A percentile compares a stretch with the other conserved stretches of the same genome.
These are phyloP conservation scores for Trematomus loennbergii DNA, from an alignment of 2,113 vertebrate species.

Conservation along the genomic window DNA sequence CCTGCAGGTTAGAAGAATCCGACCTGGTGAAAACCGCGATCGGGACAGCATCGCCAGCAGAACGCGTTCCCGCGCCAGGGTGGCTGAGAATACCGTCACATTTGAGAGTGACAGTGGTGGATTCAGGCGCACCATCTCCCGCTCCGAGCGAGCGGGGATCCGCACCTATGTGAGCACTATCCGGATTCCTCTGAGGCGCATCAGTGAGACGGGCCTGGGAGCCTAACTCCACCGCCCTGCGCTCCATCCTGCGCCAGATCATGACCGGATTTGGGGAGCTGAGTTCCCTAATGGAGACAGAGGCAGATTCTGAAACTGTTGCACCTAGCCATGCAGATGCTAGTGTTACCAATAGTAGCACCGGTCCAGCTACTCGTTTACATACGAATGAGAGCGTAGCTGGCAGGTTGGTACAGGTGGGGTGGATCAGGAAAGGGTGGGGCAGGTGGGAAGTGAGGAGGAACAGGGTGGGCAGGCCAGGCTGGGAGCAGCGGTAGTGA, in stretches of 20 bases:
- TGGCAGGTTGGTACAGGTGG: slow-evolving; percentile 51
- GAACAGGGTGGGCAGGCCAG: slow-evolving; percentile 74
- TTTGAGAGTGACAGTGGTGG: slow-evolving; percentile 94
- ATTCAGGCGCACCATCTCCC: slow-evolving; percentile 92
- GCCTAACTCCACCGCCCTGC: slow-evolving; percentile 91
- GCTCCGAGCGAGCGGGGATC: slow-evolving; percentile 90
- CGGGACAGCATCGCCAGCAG: slow-evolving; percentile 93
- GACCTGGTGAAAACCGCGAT: slow-evolving; percentile 92
- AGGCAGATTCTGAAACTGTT: slow-evolving; percentile 87
- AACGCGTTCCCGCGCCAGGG: slow-evolving; percentile 91
- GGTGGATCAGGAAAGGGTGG: slow-evolving; percentile 62
- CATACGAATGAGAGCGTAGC: slow-evolving; percentile 59
- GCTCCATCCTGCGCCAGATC: slow-evolving; percentile 93
- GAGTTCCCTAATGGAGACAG: slow-evolving; percentile 93
- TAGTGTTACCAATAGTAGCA: slow-evolving; percentile 48
- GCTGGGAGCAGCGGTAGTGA: slow-evolving; percentile 66
- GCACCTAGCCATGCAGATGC: slow-evolving; percentile 68
- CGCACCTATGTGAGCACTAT: slow-evolving; percentile 95
- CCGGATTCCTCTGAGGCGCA: slow-evolving; percentile 90
- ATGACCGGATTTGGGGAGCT: slow-evolving; percentile 96
- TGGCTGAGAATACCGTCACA: slow-evolving; percentile 90
- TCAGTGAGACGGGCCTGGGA: slow-evolving; percentile 92
- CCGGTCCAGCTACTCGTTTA: slow-evolving; percentile 59
- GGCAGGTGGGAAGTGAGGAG: slow-evolving; percentile 58
- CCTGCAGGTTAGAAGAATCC: slow-evolving; percentile 93